Percentiles rank a stretch among this genome's conserved stretches.
Evolutionary conservation across 1,140 invertebrate species (phyloP).

Genomic region (Trypoxylus dichotomus): DNA sequence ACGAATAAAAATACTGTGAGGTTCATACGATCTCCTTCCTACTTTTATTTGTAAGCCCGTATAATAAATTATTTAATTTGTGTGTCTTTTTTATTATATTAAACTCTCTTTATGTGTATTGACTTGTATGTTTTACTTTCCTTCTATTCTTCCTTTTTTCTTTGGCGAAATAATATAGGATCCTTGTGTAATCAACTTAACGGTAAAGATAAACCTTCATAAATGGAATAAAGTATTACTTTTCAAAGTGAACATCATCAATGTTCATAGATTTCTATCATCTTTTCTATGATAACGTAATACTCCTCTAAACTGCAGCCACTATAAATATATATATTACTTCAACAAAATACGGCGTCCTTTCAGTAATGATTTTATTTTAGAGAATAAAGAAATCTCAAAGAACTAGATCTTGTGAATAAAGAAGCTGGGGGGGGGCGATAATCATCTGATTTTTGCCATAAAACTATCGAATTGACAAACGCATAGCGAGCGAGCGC

Average conservation of each 20-base stretch:
- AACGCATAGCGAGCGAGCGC: no score
- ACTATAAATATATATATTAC: no score
- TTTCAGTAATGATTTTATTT: no score
- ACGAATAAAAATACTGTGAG: background rate
- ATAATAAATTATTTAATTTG: slow-evolving; percentile 13
- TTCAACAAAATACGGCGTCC: no score
- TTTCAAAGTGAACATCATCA: no score
- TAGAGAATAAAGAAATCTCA: no score
- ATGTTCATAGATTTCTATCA: background rate
- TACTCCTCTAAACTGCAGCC: no score
- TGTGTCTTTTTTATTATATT: slow-evolving; percentile 11
- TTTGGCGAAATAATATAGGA: background rate
- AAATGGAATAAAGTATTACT: background rate
- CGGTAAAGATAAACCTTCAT: background rate
- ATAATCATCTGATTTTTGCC: no score
- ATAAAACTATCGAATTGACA: no score
- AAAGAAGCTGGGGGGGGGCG: no score
- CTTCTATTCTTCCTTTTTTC: background rate
- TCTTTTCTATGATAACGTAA: background rate
- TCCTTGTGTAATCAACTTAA: background rate
- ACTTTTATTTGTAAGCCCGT: background rate
- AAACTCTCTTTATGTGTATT: slow-evolving; percentile 3
- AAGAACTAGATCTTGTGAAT: no score
- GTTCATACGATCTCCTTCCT: background rate
- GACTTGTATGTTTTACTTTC: background rate